Percentiles rank a stretch among this genome's conserved stretches.
Conservation (phyloP, 1,140 invertebrate genomes). For the Hirudo medicinalis region DNA sequence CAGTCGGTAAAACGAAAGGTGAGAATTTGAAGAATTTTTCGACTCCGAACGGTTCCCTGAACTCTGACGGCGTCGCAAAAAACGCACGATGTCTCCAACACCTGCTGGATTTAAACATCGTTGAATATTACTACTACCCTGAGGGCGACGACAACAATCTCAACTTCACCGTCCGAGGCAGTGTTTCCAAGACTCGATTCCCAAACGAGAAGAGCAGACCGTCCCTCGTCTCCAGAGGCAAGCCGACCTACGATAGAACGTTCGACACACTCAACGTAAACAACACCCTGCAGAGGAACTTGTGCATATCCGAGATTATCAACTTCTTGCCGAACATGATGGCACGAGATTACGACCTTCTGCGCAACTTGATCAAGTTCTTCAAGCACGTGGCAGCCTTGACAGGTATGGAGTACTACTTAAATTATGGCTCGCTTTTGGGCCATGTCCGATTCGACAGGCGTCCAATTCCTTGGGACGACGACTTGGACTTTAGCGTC, state of each 20-base stretch:
- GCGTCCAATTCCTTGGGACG: background rate
- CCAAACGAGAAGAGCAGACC: too few relatives aligned
- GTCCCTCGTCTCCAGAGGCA: background rate
- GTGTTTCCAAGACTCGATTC: too few relatives aligned
- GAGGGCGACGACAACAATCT: too few relatives aligned
- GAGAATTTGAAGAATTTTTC: background rate
- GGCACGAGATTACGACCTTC: background rate
- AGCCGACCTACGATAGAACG: background rate
- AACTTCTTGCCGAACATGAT: constrained; percentile 1
- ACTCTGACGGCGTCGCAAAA: too few relatives aligned
- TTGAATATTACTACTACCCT: too few relatives aligned
- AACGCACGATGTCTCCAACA: too few relatives aligned
- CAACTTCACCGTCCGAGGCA: too few relatives aligned
- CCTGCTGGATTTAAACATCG: too few relatives aligned
- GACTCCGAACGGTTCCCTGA: background rate
- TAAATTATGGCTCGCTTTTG: background rate
- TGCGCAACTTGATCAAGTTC: background rate
- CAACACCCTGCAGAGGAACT: background rate
- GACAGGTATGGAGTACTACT: background rate
- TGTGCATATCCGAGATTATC: background rate
- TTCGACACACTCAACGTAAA: background rate
- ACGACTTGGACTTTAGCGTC: background rate
- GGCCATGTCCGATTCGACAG: background rate
- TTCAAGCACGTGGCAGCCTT: background rate
- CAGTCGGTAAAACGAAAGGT: background rate